Conservation (phyloP, 2,797 vertebrate genomes). For the Odontamblyopus rebecca region DNA sequence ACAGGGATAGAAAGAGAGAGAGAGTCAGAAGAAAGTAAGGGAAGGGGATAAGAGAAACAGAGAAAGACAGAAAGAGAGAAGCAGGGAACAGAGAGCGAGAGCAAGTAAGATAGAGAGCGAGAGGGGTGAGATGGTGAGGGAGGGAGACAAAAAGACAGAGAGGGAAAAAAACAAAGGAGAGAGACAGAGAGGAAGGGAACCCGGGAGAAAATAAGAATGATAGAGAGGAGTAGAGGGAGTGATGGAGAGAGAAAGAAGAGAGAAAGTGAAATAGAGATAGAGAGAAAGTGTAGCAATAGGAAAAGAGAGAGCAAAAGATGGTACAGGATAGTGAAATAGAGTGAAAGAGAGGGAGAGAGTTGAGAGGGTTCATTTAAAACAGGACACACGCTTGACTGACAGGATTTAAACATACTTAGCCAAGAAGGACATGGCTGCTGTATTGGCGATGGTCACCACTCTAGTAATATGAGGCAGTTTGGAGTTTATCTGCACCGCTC, state of each 20-base stretch:
- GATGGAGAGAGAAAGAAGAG: background rate
- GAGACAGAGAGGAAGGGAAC: no score
- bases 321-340: background rate
- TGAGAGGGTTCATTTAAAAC: conserved; percentile 10
- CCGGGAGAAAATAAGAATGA: background rate
- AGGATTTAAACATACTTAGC: conserved; percentile 60
- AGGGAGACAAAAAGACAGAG: background rate
- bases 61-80: background rate
- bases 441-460: conserved; percentile 76
- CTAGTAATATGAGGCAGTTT: conserved; percentile 72
- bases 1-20: background rate
- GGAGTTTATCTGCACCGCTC: conserved; percentile 61
- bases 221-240: background rate
- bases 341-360: background rate
- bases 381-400: background rate
- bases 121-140: background rate
- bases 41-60: background rate
- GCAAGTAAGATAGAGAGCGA: background rate
- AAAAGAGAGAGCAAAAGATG: background rate
- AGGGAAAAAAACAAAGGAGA: background rate
- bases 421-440: conserved; percentile 76
- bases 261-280: background rate
- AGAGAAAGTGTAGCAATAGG: background rate
- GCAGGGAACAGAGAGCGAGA: background rate
- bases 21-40: background rate